A percentile compares a stretch with the other conserved stretches of the same genome.
phyloP scores from a whole-genome alignment of 2,113 vertebrate species.

The Notiomystis cincta region DNA sequence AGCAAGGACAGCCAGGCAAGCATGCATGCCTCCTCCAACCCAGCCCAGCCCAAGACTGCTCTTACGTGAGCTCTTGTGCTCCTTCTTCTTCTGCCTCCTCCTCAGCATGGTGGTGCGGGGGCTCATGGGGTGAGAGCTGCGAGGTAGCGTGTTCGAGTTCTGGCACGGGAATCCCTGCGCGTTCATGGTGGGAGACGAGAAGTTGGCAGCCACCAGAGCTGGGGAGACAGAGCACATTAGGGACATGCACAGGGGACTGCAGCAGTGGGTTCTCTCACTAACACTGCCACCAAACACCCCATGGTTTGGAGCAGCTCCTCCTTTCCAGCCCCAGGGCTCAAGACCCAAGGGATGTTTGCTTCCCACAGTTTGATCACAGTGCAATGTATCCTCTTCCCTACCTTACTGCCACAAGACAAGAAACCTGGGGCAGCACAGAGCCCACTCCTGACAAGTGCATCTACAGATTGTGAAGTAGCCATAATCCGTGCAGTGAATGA shows the following conservation, averaged over 20 bases:
- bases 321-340: neutral
- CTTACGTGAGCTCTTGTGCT: constrained; percentile 92
- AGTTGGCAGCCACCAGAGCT: constrained; percentile 89
- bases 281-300: neutral
- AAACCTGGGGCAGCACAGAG: neutral
- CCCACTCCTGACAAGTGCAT: neutral
- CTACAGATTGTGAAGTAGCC: neutral
- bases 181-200: constrained; percentile 86
- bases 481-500: neutral
- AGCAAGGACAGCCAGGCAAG: neutral
- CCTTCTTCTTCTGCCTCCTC: constrained; percentile 85
- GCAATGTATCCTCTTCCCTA: neutral
- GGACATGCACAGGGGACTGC: neutral
- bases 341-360: neutral
- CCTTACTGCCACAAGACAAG: neutral
- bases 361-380: neutral
- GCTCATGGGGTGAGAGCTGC: constrained; percentile 83
- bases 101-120: constrained; percentile 81
- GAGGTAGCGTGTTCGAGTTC: constrained; percentile 85
- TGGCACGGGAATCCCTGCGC: constrained; percentile 84
- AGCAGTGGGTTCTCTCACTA: neutral
- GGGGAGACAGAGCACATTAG: neutral
- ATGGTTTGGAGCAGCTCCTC: neutral
- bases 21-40: rapidly evolving
- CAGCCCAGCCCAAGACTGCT: neutral